Evolutionary conservation across 2,888 invertebrate species (phyloP), one percentile per base, ranked within the genome.

Genomic region (Pogonocherus hispidulus): DNA sequence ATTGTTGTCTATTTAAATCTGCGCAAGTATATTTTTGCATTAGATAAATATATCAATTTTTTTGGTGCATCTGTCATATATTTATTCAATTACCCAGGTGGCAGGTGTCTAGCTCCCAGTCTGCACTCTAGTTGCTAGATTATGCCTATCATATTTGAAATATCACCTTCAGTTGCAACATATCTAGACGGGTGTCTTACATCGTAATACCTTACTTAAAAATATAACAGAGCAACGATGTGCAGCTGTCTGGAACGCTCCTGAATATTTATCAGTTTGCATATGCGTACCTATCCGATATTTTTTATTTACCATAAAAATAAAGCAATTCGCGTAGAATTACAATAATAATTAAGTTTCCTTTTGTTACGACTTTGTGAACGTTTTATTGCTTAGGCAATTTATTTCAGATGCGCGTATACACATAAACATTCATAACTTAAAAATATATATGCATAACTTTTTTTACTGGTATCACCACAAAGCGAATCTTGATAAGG

Each of bases 401-500:
- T 59, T 32, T 32, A 46, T 22, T 23, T 19, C 14, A 44, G 18
- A 57, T 9, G 46, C 32, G 19, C 20, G 27, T 22, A 27, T 35
- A 57, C 16, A 5, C 57, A 14, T 22, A 22, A 5, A 37, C 41
- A 46, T 44, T 32, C 32, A 32, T 32, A 11, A 32, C 9, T 14
- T 14, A 41, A 9, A 16, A 8, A 27, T 3, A 27, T 8, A 27
- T 27, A 5, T 8, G 46, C 16, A 59, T 27, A 41, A 16, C 19
- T 3, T n/a, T 8, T 49, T 62, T 62, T 62, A 62, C 37, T 51
- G 51, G 62, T 35, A 27, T 37, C 62, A 35, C 55, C 55, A 37
- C 51, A 20, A 62, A 62, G 49, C 62, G 37, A 62, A 62, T 27
- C 47, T 51, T 51, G 51, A 62, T 62, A 62, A 62, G 51, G 51